These are phyloP conservation scores for Corella eumyota DNA, from an alignment of 23 tunicate genomes.

Conservation along the genomic window DNA sequence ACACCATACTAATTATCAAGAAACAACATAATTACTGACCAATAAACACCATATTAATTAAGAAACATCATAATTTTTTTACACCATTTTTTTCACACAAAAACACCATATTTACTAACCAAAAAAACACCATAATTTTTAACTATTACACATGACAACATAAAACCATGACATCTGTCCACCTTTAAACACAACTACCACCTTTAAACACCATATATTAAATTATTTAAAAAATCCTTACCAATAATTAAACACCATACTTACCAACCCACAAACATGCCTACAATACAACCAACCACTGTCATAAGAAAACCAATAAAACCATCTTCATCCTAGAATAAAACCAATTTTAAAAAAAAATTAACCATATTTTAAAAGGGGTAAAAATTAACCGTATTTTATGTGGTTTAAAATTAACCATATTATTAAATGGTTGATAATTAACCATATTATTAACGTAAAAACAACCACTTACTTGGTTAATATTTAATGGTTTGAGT, in stretches of 20 bases:
- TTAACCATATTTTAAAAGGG: background rate
- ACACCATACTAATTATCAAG: too few species aligned
- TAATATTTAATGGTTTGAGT: slow-evolving; percentile 26
- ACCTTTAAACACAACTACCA: background rate
- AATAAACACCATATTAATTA: too few species aligned
- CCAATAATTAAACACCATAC: too few species aligned
- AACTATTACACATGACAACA: too few species aligned
- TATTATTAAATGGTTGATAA: background rate
- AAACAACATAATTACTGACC: too few species aligned
- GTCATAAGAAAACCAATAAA: slow-evolving; percentile 62
- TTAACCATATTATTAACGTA: background rate
- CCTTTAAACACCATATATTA: too few species aligned
- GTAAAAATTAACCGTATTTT: too few species aligned
- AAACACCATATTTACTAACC: too few species aligned
- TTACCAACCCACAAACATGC: slow-evolving; percentile 73
- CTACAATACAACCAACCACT: slow-evolving; percentile 37
- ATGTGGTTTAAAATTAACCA: background rate
- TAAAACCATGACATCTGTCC: background rate
- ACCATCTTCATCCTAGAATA: slow-evolving; percentile 40
- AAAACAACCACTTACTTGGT: slow-evolving; percentile 25
- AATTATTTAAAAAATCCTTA: too few species aligned
- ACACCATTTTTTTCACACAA: too few species aligned
- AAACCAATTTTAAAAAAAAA: background rate
- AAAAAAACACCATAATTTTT: too few species aligned
- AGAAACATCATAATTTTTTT: too few species aligned